Conservation (phyloP, 1,140 invertebrate species). For the Hylaeus volcanicus region DNA sequence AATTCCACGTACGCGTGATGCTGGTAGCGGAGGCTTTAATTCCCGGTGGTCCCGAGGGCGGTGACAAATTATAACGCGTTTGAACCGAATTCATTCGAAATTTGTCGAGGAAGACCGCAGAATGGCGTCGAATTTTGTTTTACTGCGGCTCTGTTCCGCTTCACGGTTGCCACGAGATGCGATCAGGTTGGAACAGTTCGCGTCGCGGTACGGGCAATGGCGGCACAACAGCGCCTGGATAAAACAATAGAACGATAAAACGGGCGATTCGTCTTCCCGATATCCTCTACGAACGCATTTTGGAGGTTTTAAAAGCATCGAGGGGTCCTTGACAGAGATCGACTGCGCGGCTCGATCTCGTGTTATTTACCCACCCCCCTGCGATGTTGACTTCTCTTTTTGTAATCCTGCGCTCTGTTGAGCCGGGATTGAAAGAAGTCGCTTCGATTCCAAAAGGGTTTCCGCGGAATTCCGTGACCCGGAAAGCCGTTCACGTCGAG, state of each 20-base stretch:
- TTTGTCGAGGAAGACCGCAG: too few relatives aligned
- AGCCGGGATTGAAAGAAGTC: conserved; percentile 47
- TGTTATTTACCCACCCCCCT: conserved; percentile 50
- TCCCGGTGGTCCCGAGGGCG: too few relatives aligned
- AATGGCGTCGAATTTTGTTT: neutral
- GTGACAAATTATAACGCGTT: too few relatives aligned
- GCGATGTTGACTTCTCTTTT: conserved; percentile 45
- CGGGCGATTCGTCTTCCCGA: conserved; percentile 15
- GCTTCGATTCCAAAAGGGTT: conserved; percentile 44
- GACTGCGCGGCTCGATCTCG: conserved; percentile 44
- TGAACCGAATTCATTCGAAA: too few relatives aligned
- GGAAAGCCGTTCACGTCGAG: neutral
- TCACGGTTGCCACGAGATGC: neutral
- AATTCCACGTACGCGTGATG: too few relatives aligned
- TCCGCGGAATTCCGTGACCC: conserved; percentile 36
- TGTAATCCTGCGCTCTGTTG: conserved; percentile 44
- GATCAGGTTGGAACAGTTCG: neutral
- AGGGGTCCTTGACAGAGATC: conserved; percentile 6
- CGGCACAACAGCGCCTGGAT: neutral
- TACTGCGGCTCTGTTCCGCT: neutral
- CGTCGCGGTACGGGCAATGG: neutral
- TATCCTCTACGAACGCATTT: conserved; percentile 33
- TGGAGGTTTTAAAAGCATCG: conserved; percentile 8
- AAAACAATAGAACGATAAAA: conserved; percentile 13
- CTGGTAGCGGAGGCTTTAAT: too few relatives aligned